phyloP scores from a whole-genome alignment of 1,140 invertebrate genomes.

The Drosophila repletoides region DNA sequence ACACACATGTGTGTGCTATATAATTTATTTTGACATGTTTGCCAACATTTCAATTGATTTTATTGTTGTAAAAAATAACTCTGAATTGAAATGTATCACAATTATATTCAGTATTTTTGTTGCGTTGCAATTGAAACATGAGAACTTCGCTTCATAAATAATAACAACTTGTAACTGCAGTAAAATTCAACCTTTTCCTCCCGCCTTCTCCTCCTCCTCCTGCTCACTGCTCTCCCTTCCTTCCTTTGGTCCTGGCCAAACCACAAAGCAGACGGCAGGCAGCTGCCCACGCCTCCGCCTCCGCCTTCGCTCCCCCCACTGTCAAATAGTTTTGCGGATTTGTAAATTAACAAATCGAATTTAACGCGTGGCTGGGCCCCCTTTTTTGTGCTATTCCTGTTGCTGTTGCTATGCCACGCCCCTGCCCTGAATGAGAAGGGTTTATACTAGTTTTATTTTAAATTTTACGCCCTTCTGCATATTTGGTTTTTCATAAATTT shows the following conservation, averaged over 20 bases:
- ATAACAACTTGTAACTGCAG: conserved; percentile 67
- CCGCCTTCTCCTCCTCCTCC: background rate
- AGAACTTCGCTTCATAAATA: conserved; percentile 59
- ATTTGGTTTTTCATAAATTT: conserved; percentile 48
- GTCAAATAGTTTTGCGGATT: conserved; percentile 77
- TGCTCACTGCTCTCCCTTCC: background rate
- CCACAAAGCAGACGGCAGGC: conserved; percentile 61
- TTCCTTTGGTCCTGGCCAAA: conserved; percentile 9
- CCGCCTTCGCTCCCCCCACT: background rate
- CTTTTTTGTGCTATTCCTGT: background rate
- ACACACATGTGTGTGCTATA: conserved; percentile 54
- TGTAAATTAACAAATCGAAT: conserved; percentile 81
- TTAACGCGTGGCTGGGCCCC: conserved; percentile 65
- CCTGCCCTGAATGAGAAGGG: background rate
- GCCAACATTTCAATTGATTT: conserved; percentile 82
- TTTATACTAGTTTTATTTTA: conserved; percentile 48
- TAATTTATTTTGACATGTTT: conserved; percentile 83
- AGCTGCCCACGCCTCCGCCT: conserved; percentile 28
- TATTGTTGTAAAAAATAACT: conserved; percentile 74
- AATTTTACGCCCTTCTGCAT: conserved; percentile 47
- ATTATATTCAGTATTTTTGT: conserved; percentile 48
- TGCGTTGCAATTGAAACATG: conserved; percentile 68
- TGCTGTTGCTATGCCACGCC: background rate
- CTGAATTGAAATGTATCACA: conserved; percentile 73
- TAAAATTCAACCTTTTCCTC: conserved; percentile 9